Evolutionary conservation across 2,113 vertebrate species (phyloP), one percentile per base, ranked within the genome.

Genomic region (Ictalurus furcatus): DNA sequence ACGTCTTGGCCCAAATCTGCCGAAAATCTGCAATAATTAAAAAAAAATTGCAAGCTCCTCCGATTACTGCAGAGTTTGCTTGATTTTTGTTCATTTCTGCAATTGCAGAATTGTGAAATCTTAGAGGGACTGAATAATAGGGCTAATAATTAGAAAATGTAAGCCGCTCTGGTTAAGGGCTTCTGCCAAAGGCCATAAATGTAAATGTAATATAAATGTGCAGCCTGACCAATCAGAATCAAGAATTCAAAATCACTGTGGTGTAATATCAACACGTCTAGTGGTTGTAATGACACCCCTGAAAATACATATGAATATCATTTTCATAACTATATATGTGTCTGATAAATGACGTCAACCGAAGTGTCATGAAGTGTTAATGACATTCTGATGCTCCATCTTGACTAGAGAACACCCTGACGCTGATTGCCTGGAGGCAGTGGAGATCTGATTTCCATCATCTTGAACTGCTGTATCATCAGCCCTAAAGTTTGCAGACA

Each of bases 381-480:
- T 69, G 78, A 28, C 48, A 83, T 21, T 87, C 76, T 48, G 85
- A 74, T 25, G 56, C 84, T 34, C 84, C n/a, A 74, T 54, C 67
- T 74, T 58, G 30, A 13, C 85, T 8, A 58, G 79, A 58, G 14
- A 58, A 28, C 3, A 19, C 12, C 69, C 19, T 52, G 52, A 17
- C 61, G 21, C 56, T 54, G 54, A 84, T 56, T 78, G 30, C 81
- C 73, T 25, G 28, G 25, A 54, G 59, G 61, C 25, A n/a, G 17
- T 65, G 76, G 78, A 48, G 44, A 59, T 21, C 69, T 79, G 80
- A 89, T 89, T 59, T 71, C 82, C 82, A 83, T 88, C 78, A 67
- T 76, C 86, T 44, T 25, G 54, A 19, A 44, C 56, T 61, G 84
- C 69, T 85, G 74, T 69, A n/a, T 59, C 54, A 54, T 85, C 61